phyloP scores from a whole-genome alignment of 37 sponge, comb jelly and placozoan genomes.

The Theonella swinhoei region DNA sequence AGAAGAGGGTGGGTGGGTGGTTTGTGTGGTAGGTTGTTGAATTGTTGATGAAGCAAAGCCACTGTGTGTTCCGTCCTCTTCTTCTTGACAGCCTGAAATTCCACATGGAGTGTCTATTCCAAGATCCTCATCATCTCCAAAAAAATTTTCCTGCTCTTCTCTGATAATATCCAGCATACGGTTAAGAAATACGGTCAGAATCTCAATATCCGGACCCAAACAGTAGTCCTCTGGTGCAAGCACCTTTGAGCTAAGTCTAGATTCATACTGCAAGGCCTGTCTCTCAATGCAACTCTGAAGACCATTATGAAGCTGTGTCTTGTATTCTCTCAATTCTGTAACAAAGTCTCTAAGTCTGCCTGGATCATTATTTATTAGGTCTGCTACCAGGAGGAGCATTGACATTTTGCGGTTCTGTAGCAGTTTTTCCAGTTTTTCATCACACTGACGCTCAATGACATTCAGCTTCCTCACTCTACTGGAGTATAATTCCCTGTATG shows the following conservation, averaged over 20 bases:
- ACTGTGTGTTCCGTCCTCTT: too few relatives aligned
- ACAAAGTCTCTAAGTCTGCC: neutral
- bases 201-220: neutral
- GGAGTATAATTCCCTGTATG: conserved; percentile 2
- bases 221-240: neutral
- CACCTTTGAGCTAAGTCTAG: neutral
- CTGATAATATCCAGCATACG: neutral
- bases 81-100: neutral
- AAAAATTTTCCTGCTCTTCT: neutral
- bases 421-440: neutral
- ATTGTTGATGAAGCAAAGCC: too few relatives aligned
- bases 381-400: neutral
- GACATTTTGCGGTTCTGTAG: neutral
- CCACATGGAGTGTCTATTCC: neutral
- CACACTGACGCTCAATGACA: neutral
- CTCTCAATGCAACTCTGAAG: neutral
- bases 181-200: neutral
- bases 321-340: neutral
- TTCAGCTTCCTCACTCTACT: neutral
- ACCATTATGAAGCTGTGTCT: neutral
- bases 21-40: too few relatives aligned
- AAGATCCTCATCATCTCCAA: neutral
- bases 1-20: too few relatives aligned
- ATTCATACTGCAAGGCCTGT: neutral
- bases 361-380: neutral